Percentiles rank a stretch among this genome's conserved stretches.
Evolutionary conservation across 2,888 invertebrate genomes (phyloP).

Genomic region (Thymelicus lineola): DNA sequence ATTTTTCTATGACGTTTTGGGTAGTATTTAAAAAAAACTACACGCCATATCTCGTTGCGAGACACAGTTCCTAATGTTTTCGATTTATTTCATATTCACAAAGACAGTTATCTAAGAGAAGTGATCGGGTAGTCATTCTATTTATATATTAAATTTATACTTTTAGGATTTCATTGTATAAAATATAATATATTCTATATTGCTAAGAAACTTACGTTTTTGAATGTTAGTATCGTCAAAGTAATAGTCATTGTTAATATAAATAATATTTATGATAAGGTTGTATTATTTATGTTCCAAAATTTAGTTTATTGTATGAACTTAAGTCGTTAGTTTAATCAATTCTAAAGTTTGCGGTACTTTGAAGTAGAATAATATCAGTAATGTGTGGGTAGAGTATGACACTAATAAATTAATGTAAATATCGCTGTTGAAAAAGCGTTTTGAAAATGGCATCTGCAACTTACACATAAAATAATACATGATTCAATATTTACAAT

Average conservation of each 20-base stretch:
- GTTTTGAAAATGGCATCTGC: not conserved
- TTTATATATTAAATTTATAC: conserved; percentile 13
- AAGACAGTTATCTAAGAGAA: conserved; percentile 15
- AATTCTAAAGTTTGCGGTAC: conserved; percentile 10
- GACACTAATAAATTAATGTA: conserved; percentile 12
- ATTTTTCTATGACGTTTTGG: conserved; percentile 2
- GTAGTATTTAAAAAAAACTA: conserved; percentile 21
- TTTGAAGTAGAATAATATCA: conserved; percentile 32
- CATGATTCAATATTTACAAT: not conserved
- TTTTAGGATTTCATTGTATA: not conserved
- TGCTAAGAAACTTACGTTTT: not conserved
- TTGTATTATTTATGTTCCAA: conserved; percentile 22
- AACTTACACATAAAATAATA: not conserved
- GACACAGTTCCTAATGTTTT: conserved; percentile 33
- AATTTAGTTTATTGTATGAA: not conserved
- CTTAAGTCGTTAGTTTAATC: not conserved
- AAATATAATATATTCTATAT: not conserved
- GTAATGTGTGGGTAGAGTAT: conserved; percentile 37
- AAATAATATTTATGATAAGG: conserved; percentile 18
- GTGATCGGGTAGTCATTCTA: conserved; percentile 7
- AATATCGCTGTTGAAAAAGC: conserved; percentile 5
- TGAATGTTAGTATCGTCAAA: conserved; percentile 11
- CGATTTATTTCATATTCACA: conserved; percentile 9
- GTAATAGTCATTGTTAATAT: conserved; percentile 18
- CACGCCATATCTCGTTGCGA: conserved; percentile 30